Base-by-base conservation (phyloP, 2,888 invertebrate species). In the Steromphala cineraria region DNA sequence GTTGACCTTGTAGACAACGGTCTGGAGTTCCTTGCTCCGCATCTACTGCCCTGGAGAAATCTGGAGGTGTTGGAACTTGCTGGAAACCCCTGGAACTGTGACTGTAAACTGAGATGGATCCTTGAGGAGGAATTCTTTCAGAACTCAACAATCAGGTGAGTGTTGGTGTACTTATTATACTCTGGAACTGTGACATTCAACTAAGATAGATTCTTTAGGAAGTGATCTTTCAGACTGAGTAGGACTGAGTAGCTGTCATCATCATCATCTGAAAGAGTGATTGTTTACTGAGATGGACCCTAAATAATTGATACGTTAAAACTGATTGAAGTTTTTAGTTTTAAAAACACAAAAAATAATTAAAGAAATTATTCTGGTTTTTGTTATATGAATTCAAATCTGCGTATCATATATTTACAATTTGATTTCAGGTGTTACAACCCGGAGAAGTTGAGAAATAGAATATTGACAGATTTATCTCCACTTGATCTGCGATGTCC, bases 71-170 rank as follows among this genome's bases (percentile, higher is more conserved):
- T 83, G 62, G 76, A 71, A 2, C 74, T 80, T 55, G 46, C 76
- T 7, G 77, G 46, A 19, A 83, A 83, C 79, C 79, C 53, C 62
- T 83, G 82, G 82, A 55, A 28, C 52, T 82, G 82, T 67, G 81
- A 83, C 74, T 83, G 82, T 36, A 62, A 53, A 19, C 53, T 83
- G 36, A 53, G 21, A 19, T 83, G 82, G 82, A 28, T 76, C 55
- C n/a, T 76, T 10, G 55, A 76, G 31, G 71, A n/a, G 17, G 71
- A 40, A 17, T 21, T 10, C 71, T 31, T 31, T 7, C 10, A 36
- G 71, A 71, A 71, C 19, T 19, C 19, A 2, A 71, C 71, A 10
- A 36, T 71, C 36, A 71, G 71, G 71, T 71, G 15, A 24, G 56
- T 10, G 7, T 46, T 46, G 13, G 46, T 46, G 1, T 13, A 46